A percentile compares a stretch with the other conserved stretches of the same genome.
phyloP scores from a whole-genome alignment of 2,888 invertebrate species.

The Cosmorhoe ocellata region DNA sequence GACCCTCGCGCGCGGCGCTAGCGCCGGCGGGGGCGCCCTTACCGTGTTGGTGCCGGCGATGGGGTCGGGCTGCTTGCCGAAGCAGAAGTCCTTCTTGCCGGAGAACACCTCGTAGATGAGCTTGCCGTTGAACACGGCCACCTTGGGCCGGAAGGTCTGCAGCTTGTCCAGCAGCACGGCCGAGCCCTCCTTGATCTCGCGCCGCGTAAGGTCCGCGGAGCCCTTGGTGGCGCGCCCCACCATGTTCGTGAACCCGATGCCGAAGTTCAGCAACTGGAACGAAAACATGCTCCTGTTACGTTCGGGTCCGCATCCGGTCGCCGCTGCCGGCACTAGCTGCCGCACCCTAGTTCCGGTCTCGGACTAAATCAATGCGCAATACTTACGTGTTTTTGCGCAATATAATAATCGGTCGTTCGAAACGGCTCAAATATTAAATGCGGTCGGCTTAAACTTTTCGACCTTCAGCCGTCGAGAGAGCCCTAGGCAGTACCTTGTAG shows the following conservation, averaged over 20 bases:
- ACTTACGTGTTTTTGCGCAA: too few species aligned
- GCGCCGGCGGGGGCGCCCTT: too few species aligned
- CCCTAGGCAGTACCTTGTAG: slow-evolving; percentile 82
- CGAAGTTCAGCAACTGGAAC: slow-evolving; percentile 89
- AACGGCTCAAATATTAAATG: too few species aligned
- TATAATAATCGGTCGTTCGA: too few species aligned
- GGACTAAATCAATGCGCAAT: too few species aligned
- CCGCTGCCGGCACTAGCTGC: too few species aligned
- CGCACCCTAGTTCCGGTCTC: too few species aligned
- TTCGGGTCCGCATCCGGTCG: too few species aligned
- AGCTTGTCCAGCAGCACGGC: slow-evolving; percentile 94
- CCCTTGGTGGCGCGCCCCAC: slow-evolving; percentile 97
- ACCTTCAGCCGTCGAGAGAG: too few species aligned
- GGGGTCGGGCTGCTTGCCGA: slow-evolving; percentile 96
- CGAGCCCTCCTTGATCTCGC: slow-evolving; percentile 97
- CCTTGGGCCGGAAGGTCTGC: slow-evolving; percentile 95
- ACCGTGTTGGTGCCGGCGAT: slow-evolving; percentile 97
- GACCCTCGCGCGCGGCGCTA: too few species aligned
- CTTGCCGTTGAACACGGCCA: slow-evolving; percentile 99
- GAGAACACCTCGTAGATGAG: slow-evolving; percentile 98
- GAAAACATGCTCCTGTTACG: slow-evolving; percentile 14
- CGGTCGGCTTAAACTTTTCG: too few species aligned
- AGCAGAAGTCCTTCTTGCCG: slow-evolving; percentile 98
- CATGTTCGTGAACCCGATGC: slow-evolving; percentile 99
- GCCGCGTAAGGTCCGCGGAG: slow-evolving; percentile 95